Evolutionary conservation across 2,113 vertebrate genomes (phyloP), one percentile per base, ranked within the genome.

Genomic region (Leuciscus idus): DNA sequence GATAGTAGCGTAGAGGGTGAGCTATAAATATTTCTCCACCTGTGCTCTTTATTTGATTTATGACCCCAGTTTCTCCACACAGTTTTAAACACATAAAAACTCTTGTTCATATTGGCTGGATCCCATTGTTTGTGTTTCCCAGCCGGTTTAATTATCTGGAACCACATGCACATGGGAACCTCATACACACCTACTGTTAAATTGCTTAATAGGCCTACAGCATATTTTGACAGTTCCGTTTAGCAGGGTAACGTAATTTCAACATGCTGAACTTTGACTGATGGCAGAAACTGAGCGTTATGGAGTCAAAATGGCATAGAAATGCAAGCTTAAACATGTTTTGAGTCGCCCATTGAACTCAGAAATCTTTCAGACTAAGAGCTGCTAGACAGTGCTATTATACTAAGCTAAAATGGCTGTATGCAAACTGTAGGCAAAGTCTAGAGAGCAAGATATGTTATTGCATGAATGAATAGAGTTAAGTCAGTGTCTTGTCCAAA

Each of bases 391-490:
- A 33, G 9, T 52, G 6, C 46, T 33, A 52, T 82, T 82, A 66
- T 13, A 21, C 62, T 28, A 52, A 55, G 80, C 26, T 30, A 52
- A 55, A 55, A 55, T 52, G 75, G 17, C 43, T 11, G 19, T 15
- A 82, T 82, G 66, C 82, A 84, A 73, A 84, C 21, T 59, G 23
- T 43, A 84, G 21, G 50, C 48, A 73, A 84, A 64, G 28, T n/a
- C n/a, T 76, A 5, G 39, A 21, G 3, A 12, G 75, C 28, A 33
- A 33, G 73, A 76, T 76, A 26, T 50, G 21, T 19, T n/a, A 52
- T 13, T 78, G 33, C 43, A 62, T 78, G 57, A 50, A 85, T 68
- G 30, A 79, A 68, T 28, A 33, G 6, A 1, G 79, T 33, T 64
- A 46, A 70, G 66, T n/a, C 57, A 74, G 39, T 46, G 43, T 70